Percentiles rank a stretch among this genome's conserved stretches.
Evolutionary conservation across 2,797 vertebrate genomes (phyloP).

Genomic region (Pipistrellus nathusii): DNA sequence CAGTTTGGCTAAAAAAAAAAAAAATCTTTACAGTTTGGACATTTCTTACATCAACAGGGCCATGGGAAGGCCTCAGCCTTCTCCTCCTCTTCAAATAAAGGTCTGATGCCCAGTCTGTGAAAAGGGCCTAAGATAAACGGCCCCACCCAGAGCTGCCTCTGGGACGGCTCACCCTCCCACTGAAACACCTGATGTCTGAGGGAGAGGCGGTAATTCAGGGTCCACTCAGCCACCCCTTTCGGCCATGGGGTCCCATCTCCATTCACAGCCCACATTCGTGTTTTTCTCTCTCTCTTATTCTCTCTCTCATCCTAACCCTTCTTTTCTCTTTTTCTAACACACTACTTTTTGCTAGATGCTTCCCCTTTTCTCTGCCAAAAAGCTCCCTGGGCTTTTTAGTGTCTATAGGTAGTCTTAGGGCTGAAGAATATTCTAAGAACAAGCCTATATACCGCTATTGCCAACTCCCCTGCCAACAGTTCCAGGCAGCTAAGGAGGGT

Average conservation of each 20-base stretch:
- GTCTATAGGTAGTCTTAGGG: neutral
- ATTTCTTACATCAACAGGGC: neutral
- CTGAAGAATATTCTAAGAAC: neutral
- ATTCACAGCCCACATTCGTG: too few relatives aligned
- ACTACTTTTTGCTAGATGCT: neutral
- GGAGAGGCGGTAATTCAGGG: fast-evolving
- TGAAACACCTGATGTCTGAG: neutral
- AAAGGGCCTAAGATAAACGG: neutral
- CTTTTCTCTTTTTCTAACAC: neutral
- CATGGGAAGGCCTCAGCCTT: fast-evolving
- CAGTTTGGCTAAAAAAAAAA: neutral
- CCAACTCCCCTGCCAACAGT: neutral
- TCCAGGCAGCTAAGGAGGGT: neutral
- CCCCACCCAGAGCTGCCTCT: neutral
- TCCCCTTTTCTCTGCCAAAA: neutral
- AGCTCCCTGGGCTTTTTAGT: neutral
- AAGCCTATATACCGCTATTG: neutral
- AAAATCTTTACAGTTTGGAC: neutral
- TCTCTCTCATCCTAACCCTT: neutral
- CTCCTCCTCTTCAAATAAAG: neutral
- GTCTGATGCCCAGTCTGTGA: fast-evolving
- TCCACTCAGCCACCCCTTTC: neutral
- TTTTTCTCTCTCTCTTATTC: neutral
- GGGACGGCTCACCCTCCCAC: too few relatives aligned
- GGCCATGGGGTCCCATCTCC: fast-evolving